Percentiles rank a stretch among this genome's conserved stretches.
Conservation (phyloP, 2,113 vertebrate genomes). For the Myiozetetes cayanensis region DNA sequence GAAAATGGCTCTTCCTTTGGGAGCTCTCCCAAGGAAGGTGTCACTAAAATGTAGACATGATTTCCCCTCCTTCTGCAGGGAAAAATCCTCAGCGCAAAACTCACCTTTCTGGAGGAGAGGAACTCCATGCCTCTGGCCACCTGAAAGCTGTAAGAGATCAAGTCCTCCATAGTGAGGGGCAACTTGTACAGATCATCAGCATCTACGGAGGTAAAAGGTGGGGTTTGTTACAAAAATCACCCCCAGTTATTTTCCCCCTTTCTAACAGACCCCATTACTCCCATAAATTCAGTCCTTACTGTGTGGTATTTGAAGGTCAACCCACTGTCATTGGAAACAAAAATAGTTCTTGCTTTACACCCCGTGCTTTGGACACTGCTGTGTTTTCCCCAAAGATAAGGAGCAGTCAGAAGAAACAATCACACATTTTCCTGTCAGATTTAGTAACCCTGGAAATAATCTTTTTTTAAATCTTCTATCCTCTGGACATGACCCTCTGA, state of each 20-base stretch:
- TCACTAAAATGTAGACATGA: neutral
- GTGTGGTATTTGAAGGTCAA: slow-evolving; percentile 53
- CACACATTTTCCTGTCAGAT: slow-evolving; percentile 70
- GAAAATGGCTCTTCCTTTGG: slow-evolving; percentile 41
- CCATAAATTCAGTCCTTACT: slow-evolving; percentile 23
- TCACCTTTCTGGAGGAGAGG: slow-evolving; percentile 91
- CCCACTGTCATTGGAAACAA: slow-evolving; percentile 22
- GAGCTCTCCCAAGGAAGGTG: slow-evolving; percentile 40
- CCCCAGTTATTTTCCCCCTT: neutral
- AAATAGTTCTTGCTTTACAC: slow-evolving; percentile 39
- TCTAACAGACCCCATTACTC: neutral
- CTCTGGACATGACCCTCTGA: slow-evolving; percentile 64
- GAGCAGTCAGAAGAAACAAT: slow-evolving; percentile 59
- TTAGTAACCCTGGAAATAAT: slow-evolving; percentile 76
- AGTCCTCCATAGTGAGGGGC: slow-evolving; percentile 87
- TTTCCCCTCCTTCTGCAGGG: slow-evolving; percentile 1
- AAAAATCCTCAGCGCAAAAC: neutral
- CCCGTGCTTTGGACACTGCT: neutral
- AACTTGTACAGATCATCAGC: slow-evolving; percentile 67
- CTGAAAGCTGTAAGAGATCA: slow-evolving; percentile 96
- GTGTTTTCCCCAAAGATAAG: slow-evolving; percentile 62
- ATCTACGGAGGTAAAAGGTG: slow-evolving; percentile 44
- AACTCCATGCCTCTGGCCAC: slow-evolving; percentile 97
- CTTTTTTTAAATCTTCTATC: slow-evolving; percentile 76
- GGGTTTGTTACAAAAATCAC: neutral